These are phyloP conservation scores for Ceratosolen solmsi DNA, from an alignment of 1,140 invertebrate genomes.

Conservation along the genomic window DNA sequence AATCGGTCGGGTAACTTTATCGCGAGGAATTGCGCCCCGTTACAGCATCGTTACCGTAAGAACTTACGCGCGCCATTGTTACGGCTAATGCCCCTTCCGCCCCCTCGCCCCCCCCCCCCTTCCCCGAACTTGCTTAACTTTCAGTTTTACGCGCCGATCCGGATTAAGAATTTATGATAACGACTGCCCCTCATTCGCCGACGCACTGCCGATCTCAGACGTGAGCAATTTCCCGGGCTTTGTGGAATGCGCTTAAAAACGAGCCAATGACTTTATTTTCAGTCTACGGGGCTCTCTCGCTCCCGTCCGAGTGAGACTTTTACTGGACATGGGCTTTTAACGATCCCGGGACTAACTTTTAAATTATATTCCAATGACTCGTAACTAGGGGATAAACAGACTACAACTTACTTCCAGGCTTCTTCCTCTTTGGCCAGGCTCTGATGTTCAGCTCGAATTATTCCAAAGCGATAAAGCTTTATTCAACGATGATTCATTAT, in stretches of 20 bases:
- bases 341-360: background rate
- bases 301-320: too few relatives aligned
- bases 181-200: slow-evolving; percentile 55
- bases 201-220: background rate
- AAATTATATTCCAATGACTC: background rate
- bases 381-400: background rate
- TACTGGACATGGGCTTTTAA: background rate
- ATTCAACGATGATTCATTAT: too few relatives aligned
- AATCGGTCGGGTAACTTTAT: slow-evolving; percentile 71
- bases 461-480: too few relatives aligned
- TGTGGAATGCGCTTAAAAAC: background rate
- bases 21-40: slow-evolving; percentile 70
- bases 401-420: background rate
- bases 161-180: slow-evolving; percentile 74
- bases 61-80: slow-evolving; percentile 70
- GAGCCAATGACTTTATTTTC: background rate
- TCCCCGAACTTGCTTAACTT: slow-evolving; percentile 70
- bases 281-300: background rate
- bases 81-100: slow-evolving; percentile 67
- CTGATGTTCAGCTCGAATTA: too few relatives aligned
- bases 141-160: slow-evolving; percentile 73
- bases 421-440: background rate
- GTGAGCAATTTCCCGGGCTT: slow-evolving; percentile 43
- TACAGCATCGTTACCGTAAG: slow-evolving; percentile 74
- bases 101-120: background rate